Conservation (phyloP, 2,113 vertebrate genomes). For the Martes martes region DNA sequence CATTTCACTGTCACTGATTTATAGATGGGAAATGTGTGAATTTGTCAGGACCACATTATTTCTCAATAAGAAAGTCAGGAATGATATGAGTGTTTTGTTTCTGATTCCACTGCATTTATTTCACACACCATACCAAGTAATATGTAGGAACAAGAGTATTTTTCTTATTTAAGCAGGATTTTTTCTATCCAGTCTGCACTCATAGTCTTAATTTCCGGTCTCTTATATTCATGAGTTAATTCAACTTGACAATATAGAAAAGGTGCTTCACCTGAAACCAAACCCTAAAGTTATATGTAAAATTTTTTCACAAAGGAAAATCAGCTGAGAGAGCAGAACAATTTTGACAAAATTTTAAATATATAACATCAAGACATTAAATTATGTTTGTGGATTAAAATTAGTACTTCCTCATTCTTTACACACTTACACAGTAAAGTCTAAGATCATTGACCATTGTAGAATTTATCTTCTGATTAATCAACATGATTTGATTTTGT, state of each 20-base stretch:
- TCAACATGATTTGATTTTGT: background rate
- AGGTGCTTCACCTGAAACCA: constrained; percentile 86
- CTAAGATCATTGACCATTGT: background rate
- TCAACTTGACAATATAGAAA: constrained; percentile 82
- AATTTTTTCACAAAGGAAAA: constrained; percentile 91
- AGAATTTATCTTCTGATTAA: background rate
- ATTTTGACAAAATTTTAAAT: constrained; percentile 86
- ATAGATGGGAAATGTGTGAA: background rate
- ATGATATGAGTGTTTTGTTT: background rate
- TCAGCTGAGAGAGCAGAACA: constrained; percentile 87
- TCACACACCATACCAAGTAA: background rate
- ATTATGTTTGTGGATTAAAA: background rate
- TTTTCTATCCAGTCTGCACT: background rate
- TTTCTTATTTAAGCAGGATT: background rate
- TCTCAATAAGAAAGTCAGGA: background rate
- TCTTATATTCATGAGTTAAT: constrained; percentile 74
- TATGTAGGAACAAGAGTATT: background rate
- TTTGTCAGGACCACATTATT: background rate
- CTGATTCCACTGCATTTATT: background rate
- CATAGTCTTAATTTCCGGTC: background rate
- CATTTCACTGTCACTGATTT: background rate
- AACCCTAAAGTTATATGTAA: constrained; percentile 83
- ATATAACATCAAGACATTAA: constrained; percentile 70
- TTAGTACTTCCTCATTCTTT: background rate
- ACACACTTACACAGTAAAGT: background rate